Base-by-base conservation (phyloP, 1,140 invertebrate species). In the Pseudobourletiella spinata region DNA sequence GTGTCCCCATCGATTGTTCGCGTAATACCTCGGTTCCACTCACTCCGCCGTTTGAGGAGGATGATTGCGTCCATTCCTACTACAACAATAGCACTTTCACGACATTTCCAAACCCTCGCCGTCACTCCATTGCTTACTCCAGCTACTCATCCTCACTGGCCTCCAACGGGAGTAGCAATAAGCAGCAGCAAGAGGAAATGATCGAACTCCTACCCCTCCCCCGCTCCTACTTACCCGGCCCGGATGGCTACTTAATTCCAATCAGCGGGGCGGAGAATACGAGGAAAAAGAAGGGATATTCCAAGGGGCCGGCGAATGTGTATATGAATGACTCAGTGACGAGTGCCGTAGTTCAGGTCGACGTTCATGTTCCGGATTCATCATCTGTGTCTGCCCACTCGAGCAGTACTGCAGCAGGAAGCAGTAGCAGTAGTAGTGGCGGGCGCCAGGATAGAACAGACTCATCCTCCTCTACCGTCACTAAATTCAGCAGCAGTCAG, bases 31-130 rank as follows among this genome's bases (percentile, higher is more conserved):
- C 62, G 15, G 29, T 61, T 30, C 57, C 52, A n/a, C 29, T 55
- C 16, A 24, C 65, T 6, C n/a, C 50, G 1, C 24, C 15, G 6
- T 30, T 54, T 18, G 61, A 57, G 16, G 32, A 56, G 16, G 54
- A 58, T 11, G 64, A 66, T 48, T 29, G 59, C 14, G 56, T 61
- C 26, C 55, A 65, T 24, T 32, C 61, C 28, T 67, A 67, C 32
- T 67, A 67, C 44, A 67, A 64, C 30, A 66, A 63, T 25, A 46
- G 50, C 0, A 67, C 66, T 30, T 67, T 67, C 50, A 54, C 61
- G 0, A 67, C 66, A 24, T 67, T 67, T 64, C 66, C 66, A n/a
- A 67, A 67, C 43, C 55, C 58, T 8, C 54, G 62, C 24, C 42
- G 66, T 42, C 62, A 64, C 43, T 67, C 66, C 15, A 50, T 67